These are phyloP conservation scores for Heliconius erato DNA, from an alignment of 2,888 invertebrate species.

Conservation along the genomic window DNA sequence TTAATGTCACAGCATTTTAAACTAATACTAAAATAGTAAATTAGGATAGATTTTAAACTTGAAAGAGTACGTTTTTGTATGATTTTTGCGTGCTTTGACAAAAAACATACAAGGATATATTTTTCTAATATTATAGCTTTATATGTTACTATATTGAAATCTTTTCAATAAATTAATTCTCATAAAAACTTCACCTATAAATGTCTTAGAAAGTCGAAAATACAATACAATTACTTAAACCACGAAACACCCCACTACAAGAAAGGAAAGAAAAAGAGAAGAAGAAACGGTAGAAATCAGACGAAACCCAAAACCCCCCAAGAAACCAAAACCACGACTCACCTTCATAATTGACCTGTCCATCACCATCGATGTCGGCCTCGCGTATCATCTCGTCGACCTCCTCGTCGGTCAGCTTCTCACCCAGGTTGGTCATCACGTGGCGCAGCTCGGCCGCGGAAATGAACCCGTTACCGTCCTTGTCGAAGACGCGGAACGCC, in stretches of 20 bases:
- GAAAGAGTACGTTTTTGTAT: neutral
- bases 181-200: no score
- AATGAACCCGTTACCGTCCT: slow-evolving; percentile 99
- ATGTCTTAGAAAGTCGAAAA: neutral
- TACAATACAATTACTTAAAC: neutral
- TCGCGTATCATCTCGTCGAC: slow-evolving; percentile 99
- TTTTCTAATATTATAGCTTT: neutral
- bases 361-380: slow-evolving; percentile 99
- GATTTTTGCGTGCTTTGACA: neutral
- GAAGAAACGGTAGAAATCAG: neutral
- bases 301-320: neutral
- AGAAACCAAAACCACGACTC: slow-evolving; percentile 58
- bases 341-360: slow-evolving; percentile 99
- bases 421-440: slow-evolving; percentile 99
- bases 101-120: neutral
- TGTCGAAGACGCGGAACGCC: slow-evolving; percentile 99
- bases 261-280: neutral
- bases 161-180: no score
- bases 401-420: slow-evolving; percentile 99
- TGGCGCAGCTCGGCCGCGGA: slow-evolving; percentile 99
- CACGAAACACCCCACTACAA: neutral
- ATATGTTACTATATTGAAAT: no score
- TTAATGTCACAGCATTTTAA: neutral
- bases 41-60: neutral
- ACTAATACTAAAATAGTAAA: neutral